Evolutionary conservation across 2,113 vertebrate genomes (phyloP).

Genomic region (Ciconia maguari): DNA sequence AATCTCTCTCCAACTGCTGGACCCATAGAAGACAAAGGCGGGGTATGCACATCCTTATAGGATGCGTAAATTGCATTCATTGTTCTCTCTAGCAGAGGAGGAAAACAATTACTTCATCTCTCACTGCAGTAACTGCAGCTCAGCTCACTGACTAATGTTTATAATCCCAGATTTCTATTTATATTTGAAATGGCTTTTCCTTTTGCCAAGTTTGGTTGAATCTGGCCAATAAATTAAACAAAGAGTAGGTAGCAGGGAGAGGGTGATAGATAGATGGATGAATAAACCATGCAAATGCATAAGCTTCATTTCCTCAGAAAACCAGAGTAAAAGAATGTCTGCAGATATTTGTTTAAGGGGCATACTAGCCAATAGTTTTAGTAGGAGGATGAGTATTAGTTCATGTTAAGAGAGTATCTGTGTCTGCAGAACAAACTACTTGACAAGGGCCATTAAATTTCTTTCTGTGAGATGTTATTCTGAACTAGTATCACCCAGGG

Average conservation of each 20-base stretch:
- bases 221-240: neutral
- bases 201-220: neutral
- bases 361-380: neutral
- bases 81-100: neutral
- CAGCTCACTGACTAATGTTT: neutral
- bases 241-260: neutral
- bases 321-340: neutral
- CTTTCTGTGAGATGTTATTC: neutral
- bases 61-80: neutral
- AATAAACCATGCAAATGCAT: neutral
- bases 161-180: neutral
- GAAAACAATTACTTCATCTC: neutral
- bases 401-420: neutral
- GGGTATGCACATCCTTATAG: neutral
- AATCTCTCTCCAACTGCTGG: neutral
- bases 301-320: neutral
- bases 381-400: neutral
- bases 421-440: neutral
- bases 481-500: neutral
- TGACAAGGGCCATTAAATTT: neutral
- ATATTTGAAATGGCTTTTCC: neutral
- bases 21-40: neutral
- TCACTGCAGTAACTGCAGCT: neutral
- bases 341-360: neutral
- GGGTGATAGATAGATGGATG: neutral